phyloP scores from a whole-genome alignment of 2,113 vertebrate genomes.

The Calidris pugnax region DNA sequence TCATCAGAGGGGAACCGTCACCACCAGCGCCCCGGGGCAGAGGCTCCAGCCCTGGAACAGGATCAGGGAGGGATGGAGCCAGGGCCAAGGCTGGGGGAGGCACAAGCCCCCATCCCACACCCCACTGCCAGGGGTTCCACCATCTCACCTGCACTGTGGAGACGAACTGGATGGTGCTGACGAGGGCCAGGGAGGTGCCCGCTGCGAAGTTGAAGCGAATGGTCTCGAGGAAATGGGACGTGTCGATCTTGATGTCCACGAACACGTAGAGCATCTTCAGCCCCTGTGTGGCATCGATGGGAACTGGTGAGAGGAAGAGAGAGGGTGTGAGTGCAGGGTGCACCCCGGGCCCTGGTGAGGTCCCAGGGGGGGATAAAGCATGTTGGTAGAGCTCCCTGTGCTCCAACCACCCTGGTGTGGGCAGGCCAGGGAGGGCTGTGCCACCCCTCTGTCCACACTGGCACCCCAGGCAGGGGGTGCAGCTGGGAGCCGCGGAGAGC shows the following conservation, averaged over 20 bases:
- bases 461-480: neutral
- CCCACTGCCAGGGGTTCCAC: neutral
- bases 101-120: neutral
- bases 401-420: accelerated
- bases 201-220: conserved; percentile 87
- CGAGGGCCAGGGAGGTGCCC: conserved; percentile 84
- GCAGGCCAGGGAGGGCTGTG: neutral
- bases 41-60: accelerated
- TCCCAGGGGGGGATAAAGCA: neutral
- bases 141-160: conserved; percentile 88
- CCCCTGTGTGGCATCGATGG: conserved; percentile 87
- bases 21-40: neutral
- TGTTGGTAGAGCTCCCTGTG: neutral
- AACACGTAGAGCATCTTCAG: conserved; percentile 97
- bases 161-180: conserved; percentile 98
- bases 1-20: neutral
- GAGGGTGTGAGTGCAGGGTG: neutral
- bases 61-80: neutral
- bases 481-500: neutral
- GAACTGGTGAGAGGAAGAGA: conserved; percentile 78
- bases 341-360: accelerated
- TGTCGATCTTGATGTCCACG: conserved; percentile 96
- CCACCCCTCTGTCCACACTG: neutral
- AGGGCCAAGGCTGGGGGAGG: neutral
- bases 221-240: conserved; percentile 90